Base-by-base conservation (phyloP, 1,140 invertebrate genomes). In the Rhyacophila brunnea region DNA sequence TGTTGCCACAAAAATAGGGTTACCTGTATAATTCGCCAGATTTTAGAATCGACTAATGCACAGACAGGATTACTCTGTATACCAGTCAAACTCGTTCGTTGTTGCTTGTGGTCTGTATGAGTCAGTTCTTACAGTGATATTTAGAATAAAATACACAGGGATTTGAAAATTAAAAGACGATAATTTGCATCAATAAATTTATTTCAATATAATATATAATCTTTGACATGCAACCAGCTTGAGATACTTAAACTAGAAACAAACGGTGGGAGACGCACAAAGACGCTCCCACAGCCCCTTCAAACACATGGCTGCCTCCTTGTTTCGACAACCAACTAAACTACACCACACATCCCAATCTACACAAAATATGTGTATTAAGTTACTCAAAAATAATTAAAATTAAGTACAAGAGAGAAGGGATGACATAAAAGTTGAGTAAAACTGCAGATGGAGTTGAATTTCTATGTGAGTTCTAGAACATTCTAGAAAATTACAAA, bases 191-290 rank as follows among this genome's bases (percentile, higher is more conserved):
- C 14, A 60, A 60, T 60, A 55, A 49, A 34, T 55, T 60, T 55
- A 60, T 60, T 60, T 60, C n/a, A 55, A 60, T 54, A 55, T 60
- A 48, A 58, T 58, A 58, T 58, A 58, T 49, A 49, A 50, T 59
- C 13, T 60, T 58, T 56, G 38, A 56, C 59, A 56, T 58, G 61
- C 61, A 63, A 63, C 56, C 56, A 56, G 56, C 56, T 58, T 58
- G 14, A 50, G 23, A 58, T 28, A 28, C 61, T 55, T 58, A 63
- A 49, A 14, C 52, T 59, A 55, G 18, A 18, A 28, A 28, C 23
- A 28, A 28, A 28, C 23, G 4, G 7, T 20, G 11, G 48, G 49
- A 52, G 32, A n/a, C 3, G 19, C 6, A 10, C 38, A 13, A 4
- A 36, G 19, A 11, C 11, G 14, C 2, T n/a, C 35, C 36, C 15